Percentiles rank a stretch among this genome's conserved stretches.
Evolutionary conservation across 1,140 invertebrate genomes (phyloP).

Genomic region (Sitobion miscanthi): DNA sequence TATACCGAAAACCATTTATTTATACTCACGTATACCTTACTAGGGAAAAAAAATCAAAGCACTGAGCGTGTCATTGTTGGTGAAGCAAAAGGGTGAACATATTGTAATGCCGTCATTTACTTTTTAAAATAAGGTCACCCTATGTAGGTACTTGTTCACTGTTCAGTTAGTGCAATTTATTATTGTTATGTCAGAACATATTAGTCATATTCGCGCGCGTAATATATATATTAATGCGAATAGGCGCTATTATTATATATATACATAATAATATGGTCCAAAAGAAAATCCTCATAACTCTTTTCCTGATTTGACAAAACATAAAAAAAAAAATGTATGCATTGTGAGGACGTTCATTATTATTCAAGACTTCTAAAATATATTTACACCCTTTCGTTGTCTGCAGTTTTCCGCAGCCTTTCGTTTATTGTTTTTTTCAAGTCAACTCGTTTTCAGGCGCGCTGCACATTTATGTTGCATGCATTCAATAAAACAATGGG

Average conservation of each 20-base stretch:
- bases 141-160: background rate
- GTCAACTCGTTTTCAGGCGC: background rate
- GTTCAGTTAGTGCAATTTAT: background rate
- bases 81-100: background rate
- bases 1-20: background rate
- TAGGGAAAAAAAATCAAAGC: background rate
- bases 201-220: background rate
- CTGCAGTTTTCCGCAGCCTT: background rate
- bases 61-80: background rate
- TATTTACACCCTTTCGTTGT: background rate
- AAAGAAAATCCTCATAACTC: background rate
- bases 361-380: background rate
- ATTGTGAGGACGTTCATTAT: slow-evolving; percentile 7
- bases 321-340: background rate
- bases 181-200: slow-evolving; percentile 16
- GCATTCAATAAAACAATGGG: background rate
- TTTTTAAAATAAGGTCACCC: background rate
- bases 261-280: background rate
- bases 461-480: background rate
- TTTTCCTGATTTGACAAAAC: background rate
- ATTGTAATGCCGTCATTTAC: background rate
- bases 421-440: slow-evolving; percentile 21
- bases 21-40: background rate
- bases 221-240: background rate
- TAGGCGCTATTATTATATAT: background rate